Evolutionary conservation across 1,140 invertebrate species (phyloP), one percentile per base, ranked within the genome.

Genomic region (Papilio xuthus): DNA sequence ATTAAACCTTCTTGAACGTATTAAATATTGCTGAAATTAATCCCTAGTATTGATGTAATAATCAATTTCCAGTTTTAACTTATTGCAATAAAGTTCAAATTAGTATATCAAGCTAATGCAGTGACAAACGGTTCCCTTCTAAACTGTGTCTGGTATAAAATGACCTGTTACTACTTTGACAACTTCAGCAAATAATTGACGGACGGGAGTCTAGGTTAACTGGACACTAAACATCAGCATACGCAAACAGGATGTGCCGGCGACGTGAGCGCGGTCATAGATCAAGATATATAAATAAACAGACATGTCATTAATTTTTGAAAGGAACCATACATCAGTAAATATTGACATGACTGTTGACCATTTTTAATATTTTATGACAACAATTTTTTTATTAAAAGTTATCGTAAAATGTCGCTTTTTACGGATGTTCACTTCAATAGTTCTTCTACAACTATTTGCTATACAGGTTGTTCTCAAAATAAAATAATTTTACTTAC

Each of bases 231-330:
- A 13, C 60, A 28, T 67, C 23, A 28, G 15, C 23, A 7, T 23
- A 26, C 12, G 60, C 60, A 67, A 67, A 67, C 60, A 67, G 60
- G 60, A 67, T 67, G 60, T 67, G 60, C 13, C 60, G 60, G 23
- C 60, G 60, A 63, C 60, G 60, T 28, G 60, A 63, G 60, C 26
- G 23, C 60, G 60, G 60, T 63, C 60, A 63, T 63, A 63, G 60
- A 63, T 63, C 60, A 63, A 63, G 10, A 63, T 15, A 63, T 63
- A 63, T 63, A 63, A 56, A 60, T 60, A 60, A 63, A 63, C 60
- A 63, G 60, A 63, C 23, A 26, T 63, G 26, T 28, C 23, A 28
- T 63, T 63, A 10, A 32, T 63, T 28, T 63, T n/a, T 26, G 60
- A 63, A 18, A 53, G 50, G 18, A 12, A 1, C 23, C 20, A 60